These are phyloP conservation scores for Ypsolopha scabrella DNA, from an alignment of 2,888 invertebrate species.

Conservation along the genomic window DNA sequence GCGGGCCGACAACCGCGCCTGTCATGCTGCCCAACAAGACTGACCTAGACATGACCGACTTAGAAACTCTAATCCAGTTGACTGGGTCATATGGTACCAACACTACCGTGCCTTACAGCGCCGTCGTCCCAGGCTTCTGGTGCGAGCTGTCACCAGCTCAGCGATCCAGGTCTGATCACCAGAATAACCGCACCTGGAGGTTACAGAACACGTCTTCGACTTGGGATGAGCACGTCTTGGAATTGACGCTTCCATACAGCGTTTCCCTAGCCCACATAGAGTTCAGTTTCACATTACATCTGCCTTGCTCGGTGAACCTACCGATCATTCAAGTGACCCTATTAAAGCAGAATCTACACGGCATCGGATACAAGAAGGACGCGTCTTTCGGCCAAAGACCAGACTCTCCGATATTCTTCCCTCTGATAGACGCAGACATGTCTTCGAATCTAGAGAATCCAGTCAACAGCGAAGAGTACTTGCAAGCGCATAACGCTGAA, in stretches of 20 bases:
- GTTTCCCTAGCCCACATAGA: slow-evolving; percentile 90
- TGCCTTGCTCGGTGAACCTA: slow-evolving; percentile 76
- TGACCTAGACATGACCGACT: slow-evolving; percentile 68
- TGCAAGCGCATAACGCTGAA: slow-evolving; percentile 89
- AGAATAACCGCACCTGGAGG: slow-evolving; percentile 90
- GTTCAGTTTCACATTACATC: slow-evolving; percentile 86
- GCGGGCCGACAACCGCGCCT: slow-evolving; percentile 34
- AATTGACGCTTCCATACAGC: slow-evolving; percentile 85
- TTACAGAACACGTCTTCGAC: slow-evolving; percentile 89
- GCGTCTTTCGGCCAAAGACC: slow-evolving; percentile 52
- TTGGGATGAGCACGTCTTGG: slow-evolving; percentile 94
- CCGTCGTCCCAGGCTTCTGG: slow-evolving; percentile 95
- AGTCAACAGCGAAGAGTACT: slow-evolving; percentile 82
- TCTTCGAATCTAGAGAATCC: slow-evolving; percentile 74
- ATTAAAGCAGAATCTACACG: slow-evolving; percentile 71
- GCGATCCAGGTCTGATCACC: slow-evolving; percentile 88
- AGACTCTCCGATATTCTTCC: slow-evolving; percentile 48
- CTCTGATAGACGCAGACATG: slow-evolving; percentile 43
- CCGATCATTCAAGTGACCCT: slow-evolving; percentile 83
- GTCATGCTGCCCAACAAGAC: slow-evolving; percentile 71
- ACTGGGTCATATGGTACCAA: slow-evolving; percentile 79
- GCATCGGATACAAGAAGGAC: slow-evolving; percentile 65
- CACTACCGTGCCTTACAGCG: slow-evolving; percentile 75
- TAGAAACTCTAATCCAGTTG: slow-evolving; percentile 78
- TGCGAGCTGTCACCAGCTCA: slow-evolving; percentile 93